Evolutionary conservation across 1,140 invertebrate species (phyloP).

Genomic region (Magallana gigas): DNA sequence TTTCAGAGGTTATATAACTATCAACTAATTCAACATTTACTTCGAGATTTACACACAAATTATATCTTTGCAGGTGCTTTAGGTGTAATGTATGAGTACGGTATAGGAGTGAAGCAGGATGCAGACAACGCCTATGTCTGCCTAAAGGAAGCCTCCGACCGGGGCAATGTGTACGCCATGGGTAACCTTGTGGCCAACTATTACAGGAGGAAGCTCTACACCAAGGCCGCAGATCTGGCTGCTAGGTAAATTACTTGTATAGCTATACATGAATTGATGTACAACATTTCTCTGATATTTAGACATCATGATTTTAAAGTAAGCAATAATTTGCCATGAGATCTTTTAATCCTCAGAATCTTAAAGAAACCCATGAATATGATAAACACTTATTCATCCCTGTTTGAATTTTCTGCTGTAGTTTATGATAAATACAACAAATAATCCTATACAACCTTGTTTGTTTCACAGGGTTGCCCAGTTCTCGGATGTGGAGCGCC

Average conservation of each 20-base stretch:
- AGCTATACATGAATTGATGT: no score
- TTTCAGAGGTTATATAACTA: no score
- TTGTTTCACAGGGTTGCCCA: slow-evolving; percentile 69
- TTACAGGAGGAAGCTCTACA: slow-evolving; percentile 77
- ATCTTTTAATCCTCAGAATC: background rate
- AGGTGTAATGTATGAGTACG: slow-evolving; percentile 79
- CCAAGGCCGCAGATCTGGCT: slow-evolving; percentile 77
- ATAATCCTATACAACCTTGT: no score
- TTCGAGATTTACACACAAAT: background rate
- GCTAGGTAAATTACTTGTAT: slow-evolving; percentile 66
- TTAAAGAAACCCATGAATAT: background rate
- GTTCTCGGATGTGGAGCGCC: slow-evolving; percentile 69
- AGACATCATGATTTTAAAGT: no score
- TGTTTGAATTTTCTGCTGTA: no score
- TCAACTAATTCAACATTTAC: no score
- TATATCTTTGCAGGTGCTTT: slow-evolving; percentile 71
- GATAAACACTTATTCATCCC: background rate
- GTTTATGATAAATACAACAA: no score
- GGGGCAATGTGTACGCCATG: slow-evolving; percentile 80
- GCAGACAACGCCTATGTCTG: slow-evolving; percentile 75
- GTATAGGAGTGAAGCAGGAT: slow-evolving; percentile 75
- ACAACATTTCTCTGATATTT: no score
- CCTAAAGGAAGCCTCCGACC: slow-evolving; percentile 75
- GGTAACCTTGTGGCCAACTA: slow-evolving; percentile 77
- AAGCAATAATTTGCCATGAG: background rate